These are phyloP conservation scores for Rousettus madagascariensis DNA, from an alignment of 2,797 vertebrate genomes.

Conservation along the genomic window DNA sequence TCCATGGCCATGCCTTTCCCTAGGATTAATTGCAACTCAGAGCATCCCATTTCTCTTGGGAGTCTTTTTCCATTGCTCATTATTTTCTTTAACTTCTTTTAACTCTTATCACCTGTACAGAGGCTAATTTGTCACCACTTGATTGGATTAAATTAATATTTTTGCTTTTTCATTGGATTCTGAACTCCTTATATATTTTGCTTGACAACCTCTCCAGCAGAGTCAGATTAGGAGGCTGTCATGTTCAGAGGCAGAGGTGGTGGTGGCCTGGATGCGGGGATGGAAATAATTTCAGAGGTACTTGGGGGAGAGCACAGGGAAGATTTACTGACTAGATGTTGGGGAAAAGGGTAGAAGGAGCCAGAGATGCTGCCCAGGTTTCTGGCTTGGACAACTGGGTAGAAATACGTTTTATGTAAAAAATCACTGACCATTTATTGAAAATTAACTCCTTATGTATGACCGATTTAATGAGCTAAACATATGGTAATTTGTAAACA, in stretches of 20 bases:
- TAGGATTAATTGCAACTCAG: not conserved
- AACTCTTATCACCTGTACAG: not conserved
- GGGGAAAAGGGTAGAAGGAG: not conserved
- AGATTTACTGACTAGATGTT: not conserved
- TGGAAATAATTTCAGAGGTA: not conserved
- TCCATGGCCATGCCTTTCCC: not conserved
- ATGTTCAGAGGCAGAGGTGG: not conserved
- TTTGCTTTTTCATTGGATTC: not conserved
- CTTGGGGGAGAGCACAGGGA: not conserved
- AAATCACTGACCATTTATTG: not conserved
- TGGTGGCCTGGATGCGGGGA: not conserved
- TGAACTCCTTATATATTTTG: constrained; percentile 29
- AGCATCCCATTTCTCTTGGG: not conserved
- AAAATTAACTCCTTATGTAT: not conserved
- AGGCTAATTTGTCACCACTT: not conserved
- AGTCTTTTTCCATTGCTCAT: not conserved
- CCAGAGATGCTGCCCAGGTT: not conserved
- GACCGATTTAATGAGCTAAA: not conserved
- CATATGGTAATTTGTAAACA: not conserved
- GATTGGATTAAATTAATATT: constrained; percentile 1
- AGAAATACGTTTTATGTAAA: constrained; percentile 21
- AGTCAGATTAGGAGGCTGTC: not conserved
- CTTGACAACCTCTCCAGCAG: not conserved
- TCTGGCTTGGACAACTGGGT: not conserved
- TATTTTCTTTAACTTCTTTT: not conserved